Evolutionary conservation across 2,113 vertebrate genomes (phyloP).

Genomic region (Speoplatyrhinus poulsoni): DNA sequence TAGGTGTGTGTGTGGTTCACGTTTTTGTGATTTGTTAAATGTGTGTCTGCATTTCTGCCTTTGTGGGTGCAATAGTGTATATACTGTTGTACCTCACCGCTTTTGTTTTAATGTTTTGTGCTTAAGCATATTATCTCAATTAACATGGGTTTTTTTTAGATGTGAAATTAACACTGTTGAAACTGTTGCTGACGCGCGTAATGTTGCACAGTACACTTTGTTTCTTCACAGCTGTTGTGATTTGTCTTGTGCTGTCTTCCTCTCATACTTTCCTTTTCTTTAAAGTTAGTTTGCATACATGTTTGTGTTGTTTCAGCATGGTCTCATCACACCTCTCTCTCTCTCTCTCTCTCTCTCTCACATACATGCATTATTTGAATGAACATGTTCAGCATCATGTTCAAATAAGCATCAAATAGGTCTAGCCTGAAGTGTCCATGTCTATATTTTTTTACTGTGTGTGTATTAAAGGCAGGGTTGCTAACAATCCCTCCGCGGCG

Average conservation of each 20-base stretch:
- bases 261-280: conserved; percentile 5
- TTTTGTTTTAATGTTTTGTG: not conserved
- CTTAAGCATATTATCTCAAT: conserved; percentile 8
- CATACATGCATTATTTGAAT: too few species aligned
- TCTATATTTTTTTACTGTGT: too few species aligned
- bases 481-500: too few species aligned
- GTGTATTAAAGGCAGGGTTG: too few species aligned
- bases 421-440: too few species aligned
- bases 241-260: not conserved
- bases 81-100: not conserved
- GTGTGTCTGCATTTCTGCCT: too few species aligned
- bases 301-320: too few species aligned
- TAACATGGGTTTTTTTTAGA: conserved; percentile 13
- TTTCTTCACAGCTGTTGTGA: not conserved
- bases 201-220: too few species aligned
- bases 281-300: not conserved
- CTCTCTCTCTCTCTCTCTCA: not conserved
- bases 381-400: too few species aligned
- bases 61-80: not conserved
- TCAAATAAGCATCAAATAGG: too few species aligned
- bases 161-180: conserved; percentile 12
- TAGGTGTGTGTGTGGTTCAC: not conserved
- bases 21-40: too few species aligned
- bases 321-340: not conserved
- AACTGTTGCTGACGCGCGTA: not conserved